Evolutionary conservation across 1,140 invertebrate genomes (phyloP).

Genomic region (Colletes gigas): DNA sequence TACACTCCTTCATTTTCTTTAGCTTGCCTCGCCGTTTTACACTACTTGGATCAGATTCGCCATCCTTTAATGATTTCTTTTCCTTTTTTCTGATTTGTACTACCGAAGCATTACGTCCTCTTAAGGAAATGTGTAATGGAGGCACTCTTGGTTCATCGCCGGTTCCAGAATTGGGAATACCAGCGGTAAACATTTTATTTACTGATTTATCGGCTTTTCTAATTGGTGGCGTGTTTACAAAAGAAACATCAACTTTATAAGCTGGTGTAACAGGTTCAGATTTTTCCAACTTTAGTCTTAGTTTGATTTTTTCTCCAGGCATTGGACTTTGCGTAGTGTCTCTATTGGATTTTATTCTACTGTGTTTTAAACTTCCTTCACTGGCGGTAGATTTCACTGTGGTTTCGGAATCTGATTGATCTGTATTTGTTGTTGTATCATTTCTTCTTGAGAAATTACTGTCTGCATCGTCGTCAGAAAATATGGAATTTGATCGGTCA

Average conservation of each 20-base stretch:
- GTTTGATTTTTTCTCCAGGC: conserved; percentile 89
- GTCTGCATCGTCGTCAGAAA: conserved; percentile 83
- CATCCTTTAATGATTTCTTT: conserved; percentile 82
- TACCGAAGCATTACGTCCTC: conserved; percentile 92
- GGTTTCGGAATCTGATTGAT: conserved; percentile 85
- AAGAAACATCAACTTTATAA: conserved; percentile 91
- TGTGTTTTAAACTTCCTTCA: conserved; percentile 80
- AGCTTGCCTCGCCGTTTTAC: conserved; percentile 76
- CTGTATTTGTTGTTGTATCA: conserved; percentile 81
- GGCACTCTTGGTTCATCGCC: conserved; percentile 91
- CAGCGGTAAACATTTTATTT: conserved; percentile 73
- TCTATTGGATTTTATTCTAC: conserved; percentile 77
- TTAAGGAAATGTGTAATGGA: conserved; percentile 92
- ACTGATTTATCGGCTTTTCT: conserved; percentile 81
- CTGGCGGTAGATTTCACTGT: conserved; percentile 82
- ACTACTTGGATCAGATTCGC: conserved; percentile 75
- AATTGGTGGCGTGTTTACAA: conserved; percentile 82
- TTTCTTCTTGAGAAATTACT: conserved; percentile 80
- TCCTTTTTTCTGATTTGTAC: conserved; percentile 91
- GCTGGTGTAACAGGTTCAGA: conserved; percentile 88
- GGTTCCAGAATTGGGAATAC: conserved; percentile 52
- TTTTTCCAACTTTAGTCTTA: conserved; percentile 91
- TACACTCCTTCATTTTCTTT: conserved; percentile 79
- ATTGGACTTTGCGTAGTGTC: conserved; percentile 76
- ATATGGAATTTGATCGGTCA: conserved; percentile 84